phyloP scores from a whole-genome alignment of 1,140 invertebrate genomes.

The Apocrypta bakeri region DNA sequence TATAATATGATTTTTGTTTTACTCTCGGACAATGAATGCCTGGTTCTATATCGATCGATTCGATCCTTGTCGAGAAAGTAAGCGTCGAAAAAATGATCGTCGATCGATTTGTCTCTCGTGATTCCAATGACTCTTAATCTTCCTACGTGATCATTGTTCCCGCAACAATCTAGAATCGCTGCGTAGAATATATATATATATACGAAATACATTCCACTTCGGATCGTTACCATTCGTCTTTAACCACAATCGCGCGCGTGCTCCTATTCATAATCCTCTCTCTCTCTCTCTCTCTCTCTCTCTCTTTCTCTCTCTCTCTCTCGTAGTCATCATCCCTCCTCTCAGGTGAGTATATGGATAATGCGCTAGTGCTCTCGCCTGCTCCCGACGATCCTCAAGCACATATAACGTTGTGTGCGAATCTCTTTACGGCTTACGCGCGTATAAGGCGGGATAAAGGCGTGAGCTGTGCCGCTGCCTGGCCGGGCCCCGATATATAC shows the following conservation, averaged over 20 bases:
- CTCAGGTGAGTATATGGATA: slow-evolving; percentile 2
- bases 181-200: too few relatives aligned
- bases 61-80: too few relatives aligned
- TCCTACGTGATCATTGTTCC: neutral
- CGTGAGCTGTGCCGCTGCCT: slow-evolving; percentile 43
- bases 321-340: slow-evolving; percentile 5
- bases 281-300: too few relatives aligned
- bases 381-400: neutral
- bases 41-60: neutral
- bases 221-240: neutral
- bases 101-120: neutral
- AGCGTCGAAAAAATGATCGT: too few relatives aligned
- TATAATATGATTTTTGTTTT: neutral
- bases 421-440: slow-evolving; percentile 56
- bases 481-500: slow-evolving; percentile 18
- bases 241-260: neutral
- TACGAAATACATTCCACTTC: slow-evolving; percentile 4
- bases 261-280: neutral
- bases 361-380: too few relatives aligned
- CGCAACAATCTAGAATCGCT: neutral
- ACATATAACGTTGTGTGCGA: neutral
- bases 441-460: slow-evolving; percentile 70
- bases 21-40: neutral
- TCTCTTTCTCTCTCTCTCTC: too few relatives aligned
- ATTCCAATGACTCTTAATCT: too few relatives aligned